Conservation (phyloP, 2,888 invertebrate species). For the Eurytoma californica region DNA sequence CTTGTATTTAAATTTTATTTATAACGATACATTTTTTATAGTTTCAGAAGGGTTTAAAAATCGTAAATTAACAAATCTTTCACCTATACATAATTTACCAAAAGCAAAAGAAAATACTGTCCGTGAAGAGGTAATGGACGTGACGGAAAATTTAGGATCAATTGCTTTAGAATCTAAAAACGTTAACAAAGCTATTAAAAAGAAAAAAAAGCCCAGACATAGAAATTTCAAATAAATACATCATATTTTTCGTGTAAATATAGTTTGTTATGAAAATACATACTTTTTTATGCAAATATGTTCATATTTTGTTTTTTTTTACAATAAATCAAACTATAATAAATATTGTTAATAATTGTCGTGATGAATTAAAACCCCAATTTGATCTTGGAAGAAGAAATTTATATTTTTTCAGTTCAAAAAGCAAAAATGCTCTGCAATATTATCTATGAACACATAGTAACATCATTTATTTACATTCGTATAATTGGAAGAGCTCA, state of each 20-base stretch:
- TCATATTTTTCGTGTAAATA: slow-evolving; percentile 39
- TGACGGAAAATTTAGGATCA: slow-evolving; percentile 64
- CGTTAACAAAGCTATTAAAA: slow-evolving; percentile 43
- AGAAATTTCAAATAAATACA: slow-evolving; percentile 48
- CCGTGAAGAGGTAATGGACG: slow-evolving; percentile 64
- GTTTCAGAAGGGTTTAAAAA: slow-evolving; percentile 63
- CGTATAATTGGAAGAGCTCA: slow-evolving; percentile 33
- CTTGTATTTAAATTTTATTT: slow-evolving; percentile 8
- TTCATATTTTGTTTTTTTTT: slow-evolving; percentile 21
- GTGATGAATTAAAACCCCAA: slow-evolving; percentile 17
- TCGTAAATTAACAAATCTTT: slow-evolving; percentile 38
- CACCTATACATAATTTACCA: slow-evolving; percentile 15
- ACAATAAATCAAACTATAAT: slow-evolving; percentile 19
- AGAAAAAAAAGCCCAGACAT: slow-evolving; percentile 52
- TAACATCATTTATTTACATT: slow-evolving; percentile 54
- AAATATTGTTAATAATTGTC: slow-evolving; percentile 18
- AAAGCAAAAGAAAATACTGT: slow-evolving; percentile 39
- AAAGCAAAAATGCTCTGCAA: slow-evolving; percentile 47
- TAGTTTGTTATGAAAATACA: slow-evolving; percentile 36
- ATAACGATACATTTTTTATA: slow-evolving; percentile 50
- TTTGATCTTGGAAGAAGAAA: slow-evolving; percentile 24
- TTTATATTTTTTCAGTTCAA: slow-evolving; percentile 44
- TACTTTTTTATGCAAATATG: slow-evolving; percentile 30
- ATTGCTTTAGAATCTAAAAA: slow-evolving; percentile 57
- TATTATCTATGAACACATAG: slow-evolving; percentile 49